A percentile compares a stretch with the other conserved stretches of the same genome.
Conservation (phyloP, 2,797 vertebrate species). For the Syncerus caffer region DNA sequence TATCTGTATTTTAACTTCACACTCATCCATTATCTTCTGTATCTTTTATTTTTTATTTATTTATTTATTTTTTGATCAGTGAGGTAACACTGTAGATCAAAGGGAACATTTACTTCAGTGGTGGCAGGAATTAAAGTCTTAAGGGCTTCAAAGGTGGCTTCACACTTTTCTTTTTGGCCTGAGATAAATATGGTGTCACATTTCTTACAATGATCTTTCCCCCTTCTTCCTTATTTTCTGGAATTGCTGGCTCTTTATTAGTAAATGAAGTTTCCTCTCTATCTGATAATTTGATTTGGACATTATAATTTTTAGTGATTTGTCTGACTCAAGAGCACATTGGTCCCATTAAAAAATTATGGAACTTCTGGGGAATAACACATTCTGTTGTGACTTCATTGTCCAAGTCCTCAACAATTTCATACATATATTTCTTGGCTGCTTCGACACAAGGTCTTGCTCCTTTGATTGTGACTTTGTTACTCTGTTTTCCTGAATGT, state of each 20-base stretch:
- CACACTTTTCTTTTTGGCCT: conserved; percentile 86
- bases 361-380: conserved; percentile 86
- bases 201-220: conserved; percentile 69
- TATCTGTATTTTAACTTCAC: conserved; percentile 80
- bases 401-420: conserved; percentile 87
- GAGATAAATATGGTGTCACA: conserved; percentile 86
- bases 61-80: conserved; percentile 85
- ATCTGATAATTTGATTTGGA: conserved; percentile 89
- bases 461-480: conserved; percentile 87
- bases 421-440: conserved; percentile 87
- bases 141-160: conserved; percentile 79
- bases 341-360: conserved; percentile 87
- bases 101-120: conserved; percentile 85
- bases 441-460: conserved; percentile 88
- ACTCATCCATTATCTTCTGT: conserved; percentile 90
- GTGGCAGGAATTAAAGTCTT: conserved; percentile 88
- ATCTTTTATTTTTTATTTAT: conserved; percentile 85
- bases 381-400: conserved; percentile 87
- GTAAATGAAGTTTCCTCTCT: conserved; percentile 80
- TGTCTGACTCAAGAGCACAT: conserved; percentile 87
- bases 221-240: conserved; percentile 83
- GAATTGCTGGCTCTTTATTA: conserved; percentile 77
- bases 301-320: conserved; percentile 86
- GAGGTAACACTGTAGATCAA: conserved; percentile 88
- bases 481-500: conserved; percentile 85